Evolutionary conservation across 2,113 vertebrate genomes (phyloP), one percentile per base, ranked within the genome.

Genomic region (Hyla sarda): DNA sequence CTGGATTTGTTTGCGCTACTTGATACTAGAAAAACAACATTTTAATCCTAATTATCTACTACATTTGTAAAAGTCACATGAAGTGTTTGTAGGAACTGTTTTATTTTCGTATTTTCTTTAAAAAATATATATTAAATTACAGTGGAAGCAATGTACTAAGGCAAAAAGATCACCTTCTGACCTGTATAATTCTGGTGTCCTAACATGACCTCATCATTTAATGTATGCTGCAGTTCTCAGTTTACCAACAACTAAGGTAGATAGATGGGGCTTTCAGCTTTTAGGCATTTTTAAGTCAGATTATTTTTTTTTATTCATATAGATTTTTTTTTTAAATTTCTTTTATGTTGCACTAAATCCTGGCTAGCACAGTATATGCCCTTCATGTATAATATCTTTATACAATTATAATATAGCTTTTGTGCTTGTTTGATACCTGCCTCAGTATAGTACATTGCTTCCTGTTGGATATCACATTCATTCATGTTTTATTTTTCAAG

Each of bases 81-180:
- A 17, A 28, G 2, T 60, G 41, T 3, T 62, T 41, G 34, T 47
- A 81, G 13, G 34, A 56, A 62, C 17, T 28, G 13, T 17, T 28
- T 25, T 14, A 62, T 62, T 47, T 62, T 32, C 3, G 37, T 16
- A 25, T 34, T 79, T 37, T 19, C 23, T 11, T 58, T 16, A 80
- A 58, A 81, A 76, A 76, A 76, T 11, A 76, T 12, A 73, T 17
- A 16, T 52, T 76, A 71, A 1, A 54, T 76, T 52, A 32, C 6
- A 28, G n/a, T 62, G 25, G 77, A 45, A 37, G 78, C 78, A 81
- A 81, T 62, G 77, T 81, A 81, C 23, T 28, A 62, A 19, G 54
- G 34, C 52, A 58, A 21, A 37, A 3, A 13, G 28, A 32, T 21
- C 48, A 23, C 14, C 45, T 30, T 76, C 28, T 76, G 45, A 76